Base-by-base conservation (phyloP, 2,113 vertebrate species). In the Craseonycteris thonglongyai region DNA sequence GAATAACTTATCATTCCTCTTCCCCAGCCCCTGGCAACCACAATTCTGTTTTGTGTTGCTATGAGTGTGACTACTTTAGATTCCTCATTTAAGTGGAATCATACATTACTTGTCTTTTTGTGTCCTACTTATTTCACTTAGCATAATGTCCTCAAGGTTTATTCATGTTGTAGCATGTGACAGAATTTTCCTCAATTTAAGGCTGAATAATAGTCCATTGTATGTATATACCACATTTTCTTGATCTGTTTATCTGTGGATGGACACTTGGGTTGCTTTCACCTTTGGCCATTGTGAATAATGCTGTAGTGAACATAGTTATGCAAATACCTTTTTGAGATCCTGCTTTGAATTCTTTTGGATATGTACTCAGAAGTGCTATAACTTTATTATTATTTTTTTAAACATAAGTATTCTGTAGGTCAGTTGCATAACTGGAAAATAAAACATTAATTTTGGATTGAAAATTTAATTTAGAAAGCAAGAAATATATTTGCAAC, bases 381-480 rank as follows among this genome's bases (percentile, higher is more conserved):
- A 28, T 74, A 88, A 79, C n/a, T 78, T 90, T 69, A n/a, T n/a
- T n/a, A n/a, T n/a, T 93, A 91, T 38, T 76, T 51, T 90, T 91
- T 51, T 84, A 40, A 88, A 49, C 22, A 35, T 80, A 83, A 63
- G 7, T 81, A 42, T 81, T 65, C 33, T 85, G 4, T 81, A 85
- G 7, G 4, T 71, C 16, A 42, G 15, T 86, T 91, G n/a, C 3
- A 26, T 56, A 90, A 79, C 21, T 78, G 61, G 76, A 88, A 85
- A 94, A 83, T 30, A 74, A 83, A 72, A 84, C 16, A 69, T 78
- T 66, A 81, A 89, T 63, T 94, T 89, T 81, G 12, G 19, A 40
- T 71, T 91, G 75, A 90, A 83, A 93, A 93, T 78, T 75, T 11
- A 76, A 13, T 84, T 93, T 88, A 71, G 33, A 95, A 79, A 80